Evolutionary conservation across 92 coral and sea anemone genomes (phyloP).

Genomic region (Hydrozoanthus gracilis): DNA sequence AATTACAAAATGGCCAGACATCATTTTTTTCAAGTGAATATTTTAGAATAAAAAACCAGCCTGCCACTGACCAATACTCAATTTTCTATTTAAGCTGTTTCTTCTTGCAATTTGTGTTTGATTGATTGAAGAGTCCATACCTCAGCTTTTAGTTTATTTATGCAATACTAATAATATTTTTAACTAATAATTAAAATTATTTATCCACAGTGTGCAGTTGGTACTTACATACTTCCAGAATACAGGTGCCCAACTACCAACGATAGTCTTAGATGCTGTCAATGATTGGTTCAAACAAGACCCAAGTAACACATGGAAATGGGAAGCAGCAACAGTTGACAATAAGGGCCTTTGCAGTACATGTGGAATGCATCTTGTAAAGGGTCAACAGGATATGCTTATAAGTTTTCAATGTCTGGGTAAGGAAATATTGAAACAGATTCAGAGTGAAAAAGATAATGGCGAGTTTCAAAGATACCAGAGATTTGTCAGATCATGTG

Average conservation of each 20-base stretch:
- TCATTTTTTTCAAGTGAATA: too few relatives aligned
- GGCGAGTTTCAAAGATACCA: constrained; percentile 61
- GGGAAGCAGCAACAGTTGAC: constrained; percentile 60
- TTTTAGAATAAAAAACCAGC: too few relatives aligned
- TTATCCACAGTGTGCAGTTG: constrained; percentile 39
- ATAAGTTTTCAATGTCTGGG: constrained; percentile 54
- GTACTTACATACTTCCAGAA: constrained; percentile 75
- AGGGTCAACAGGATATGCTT: constrained; percentile 28
- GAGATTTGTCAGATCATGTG: constrained; percentile 49
- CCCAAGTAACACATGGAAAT: constrained; percentile 71
- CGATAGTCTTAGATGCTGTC: constrained; percentile 63
- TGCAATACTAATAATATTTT: neutral
- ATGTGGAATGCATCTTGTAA: constrained; percentile 64
- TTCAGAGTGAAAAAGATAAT: constrained; percentile 13
- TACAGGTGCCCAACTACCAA: constrained; percentile 72
- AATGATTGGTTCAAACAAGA: constrained; percentile 73
- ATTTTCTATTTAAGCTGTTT: too few relatives aligned
- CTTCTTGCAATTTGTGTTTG: too few relatives aligned
- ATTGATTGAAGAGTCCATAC: too few relatives aligned
- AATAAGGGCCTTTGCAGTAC: constrained; percentile 71
- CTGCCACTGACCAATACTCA: too few relatives aligned
- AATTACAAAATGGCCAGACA: too few relatives aligned
- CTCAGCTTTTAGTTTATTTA: too few relatives aligned
- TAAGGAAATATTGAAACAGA: constrained; percentile 53
- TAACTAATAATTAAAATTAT: neutral